Base-by-base conservation (phyloP, 2,113 vertebrate genomes). In the Ancistrus triradiatus region DNA sequence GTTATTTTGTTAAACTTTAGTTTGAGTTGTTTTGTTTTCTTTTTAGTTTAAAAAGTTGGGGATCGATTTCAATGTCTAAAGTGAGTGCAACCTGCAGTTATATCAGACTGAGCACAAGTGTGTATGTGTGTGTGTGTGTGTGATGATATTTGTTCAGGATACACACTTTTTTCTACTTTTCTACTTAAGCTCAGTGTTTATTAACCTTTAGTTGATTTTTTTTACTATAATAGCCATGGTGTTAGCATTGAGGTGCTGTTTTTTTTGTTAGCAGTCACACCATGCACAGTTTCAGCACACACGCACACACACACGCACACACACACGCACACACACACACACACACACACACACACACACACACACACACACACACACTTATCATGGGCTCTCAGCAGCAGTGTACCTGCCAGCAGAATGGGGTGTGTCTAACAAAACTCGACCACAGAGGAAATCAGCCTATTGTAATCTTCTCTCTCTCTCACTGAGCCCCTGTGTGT, bases 361-460 rank as follows among this genome's bases (percentile, higher is more conserved):
- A 40, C 25, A 33, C 44, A 47, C 28, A 57, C 44, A 53, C 28
- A 35, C 7, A 42, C 2, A 27, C 27, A 46, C 65, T 60, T 87
- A 89, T 86, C 85, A 84, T 83, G 66, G 71, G 43, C 9, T 25
- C 63, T 77, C 84, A 85, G 82, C 64, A 60, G 38, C 76, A 81
- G 88, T 86, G 81, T 89, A 89, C 90, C 92, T 91, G 90, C 86
- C 90, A 87, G 79, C 87, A 81, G 87, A 89, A 87, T 70, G 74
- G 82, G 86, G 83, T 81, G 91, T 86, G 93, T 91, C 92, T 90
- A 89, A 89, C 89, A 88, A 88, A 89, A 3, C 89, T 88, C 85
- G 82, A 95, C 94, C 93, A 91, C 95, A 98, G 91, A 91, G 91
- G 94, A 97, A 98, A 95, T 91, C 87, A 87, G 88, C 81, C 91